Conservation (phyloP, 2,113 vertebrate genomes). For the Xerus inauris region DNA sequence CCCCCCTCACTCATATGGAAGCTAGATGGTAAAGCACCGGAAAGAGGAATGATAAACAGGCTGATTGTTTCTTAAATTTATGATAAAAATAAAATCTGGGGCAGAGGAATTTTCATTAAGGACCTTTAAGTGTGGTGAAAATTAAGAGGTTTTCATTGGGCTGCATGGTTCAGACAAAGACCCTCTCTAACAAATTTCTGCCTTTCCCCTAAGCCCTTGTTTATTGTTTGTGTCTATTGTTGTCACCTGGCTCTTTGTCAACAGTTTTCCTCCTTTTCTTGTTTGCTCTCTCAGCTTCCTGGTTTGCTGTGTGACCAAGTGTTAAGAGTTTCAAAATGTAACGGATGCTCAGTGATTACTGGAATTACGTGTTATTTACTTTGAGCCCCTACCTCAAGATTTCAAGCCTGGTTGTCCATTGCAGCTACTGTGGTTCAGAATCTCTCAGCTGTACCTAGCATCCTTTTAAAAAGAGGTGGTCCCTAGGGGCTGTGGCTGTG, state of each 20-base stretch:
- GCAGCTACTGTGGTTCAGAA: not conserved
- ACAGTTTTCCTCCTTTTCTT: not conserved
- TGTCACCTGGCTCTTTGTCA: not conserved
- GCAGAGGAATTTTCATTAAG: not conserved
- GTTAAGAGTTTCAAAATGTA: not conserved
- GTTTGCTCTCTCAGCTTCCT: not conserved
- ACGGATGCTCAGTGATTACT: not conserved
- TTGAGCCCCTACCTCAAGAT: not conserved
- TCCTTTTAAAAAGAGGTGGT: not conserved
- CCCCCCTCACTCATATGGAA: not conserved
- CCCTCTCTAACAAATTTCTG: not conserved
- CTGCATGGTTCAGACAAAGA: not conserved
- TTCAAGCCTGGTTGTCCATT: not conserved
- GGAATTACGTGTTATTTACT: not conserved
- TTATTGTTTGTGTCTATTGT: not conserved
- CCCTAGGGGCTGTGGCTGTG: too few species aligned
- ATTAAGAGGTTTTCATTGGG: not conserved
- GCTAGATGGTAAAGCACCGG: not conserved
- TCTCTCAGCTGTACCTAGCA: not conserved
- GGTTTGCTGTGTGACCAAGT: not conserved
- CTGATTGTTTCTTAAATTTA: conserved; percentile 20
- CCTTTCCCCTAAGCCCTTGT: not conserved
- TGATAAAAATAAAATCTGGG: not conserved
- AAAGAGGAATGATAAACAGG: not conserved
- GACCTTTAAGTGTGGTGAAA: not conserved